Conservation (phyloP, 2,797 vertebrate species). For the Molossus molossus region DNA sequence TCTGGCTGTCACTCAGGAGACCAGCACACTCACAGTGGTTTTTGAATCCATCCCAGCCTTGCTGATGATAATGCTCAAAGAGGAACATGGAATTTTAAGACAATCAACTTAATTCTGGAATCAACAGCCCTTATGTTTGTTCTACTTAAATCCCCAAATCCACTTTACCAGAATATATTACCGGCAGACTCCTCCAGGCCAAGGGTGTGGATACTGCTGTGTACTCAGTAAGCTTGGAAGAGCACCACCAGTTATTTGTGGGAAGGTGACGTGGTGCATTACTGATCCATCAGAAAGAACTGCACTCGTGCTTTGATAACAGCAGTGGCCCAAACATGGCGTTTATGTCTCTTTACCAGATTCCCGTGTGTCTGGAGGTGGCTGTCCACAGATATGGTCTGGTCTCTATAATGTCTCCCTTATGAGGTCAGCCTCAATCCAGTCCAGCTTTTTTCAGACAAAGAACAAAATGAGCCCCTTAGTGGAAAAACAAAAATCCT, state of each 20-base stretch:
- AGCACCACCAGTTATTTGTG: neutral
- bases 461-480: neutral
- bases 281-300: neutral
- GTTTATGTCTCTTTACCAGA: neutral
- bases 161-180: neutral
- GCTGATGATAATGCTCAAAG: neutral
- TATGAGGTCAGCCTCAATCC: neutral
- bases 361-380: neutral
- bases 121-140: neutral
- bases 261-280: neutral
- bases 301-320: neutral
- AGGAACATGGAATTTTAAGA: slow-evolving; percentile 27
- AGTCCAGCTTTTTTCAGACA: slow-evolving; percentile 17
- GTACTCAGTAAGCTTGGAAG: neutral
- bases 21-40: neutral
- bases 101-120: slow-evolving; percentile 7
- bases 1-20: neutral
- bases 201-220: neutral
- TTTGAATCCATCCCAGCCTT: neutral
- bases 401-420: neutral
- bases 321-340: neutral
- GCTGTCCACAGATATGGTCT: neutral
- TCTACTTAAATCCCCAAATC: neutral
- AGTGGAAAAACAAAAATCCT: neutral
- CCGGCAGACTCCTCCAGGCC: neutral